Base-by-base conservation (phyloP, 2,888 invertebrate species). In the Ecdyonurus torrentis region DNA sequence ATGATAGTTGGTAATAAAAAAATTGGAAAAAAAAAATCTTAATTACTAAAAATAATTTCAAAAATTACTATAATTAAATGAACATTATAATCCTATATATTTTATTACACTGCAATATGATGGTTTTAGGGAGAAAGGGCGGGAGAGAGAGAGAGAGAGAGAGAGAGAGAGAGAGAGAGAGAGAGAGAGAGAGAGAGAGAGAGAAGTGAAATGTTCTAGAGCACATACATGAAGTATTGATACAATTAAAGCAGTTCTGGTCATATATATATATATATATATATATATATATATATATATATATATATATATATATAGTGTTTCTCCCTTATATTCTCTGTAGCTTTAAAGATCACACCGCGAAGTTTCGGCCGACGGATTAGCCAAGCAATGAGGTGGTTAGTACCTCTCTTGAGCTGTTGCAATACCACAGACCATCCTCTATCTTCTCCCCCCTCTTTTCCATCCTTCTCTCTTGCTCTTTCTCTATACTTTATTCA, bases 401-500 rank as follows among this genome's bases (percentile, higher is more conserved):
- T 37, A 37, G 37, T 37, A 10, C 7, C 37, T n/a, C n/a, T 37
- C 37, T 37, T 37, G 37, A 37, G 37, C 37, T 37, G 37, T 37
- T 37, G 37, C 37, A 10, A 60, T 50, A 59, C 65, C 63, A 50
- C 53, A 53, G 59, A 63, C 62, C 63, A 63, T 64, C 61, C 62
- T 61, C 62, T 37, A 50, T 61, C 63, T 61, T 25, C 50, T 61
- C 58, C 53, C 58, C 58, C 63, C 20, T 52, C 52, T 63, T 59
- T 19, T 55, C 37, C 60, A 60, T 53, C 59, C 60, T 63, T 62
- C 53, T 64, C 63, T 58, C 53, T 64, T 58, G 62, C 60, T 64
- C 62, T 61, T 62, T 59, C 60, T 65, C 52, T 60, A 60, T 64
- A 7, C 20, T 60, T 63, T 25, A 2, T 25, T 59, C 64, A 10